Base-by-base conservation (phyloP, 2,888 invertebrate species). In the Tiliacea citrago region DNA sequence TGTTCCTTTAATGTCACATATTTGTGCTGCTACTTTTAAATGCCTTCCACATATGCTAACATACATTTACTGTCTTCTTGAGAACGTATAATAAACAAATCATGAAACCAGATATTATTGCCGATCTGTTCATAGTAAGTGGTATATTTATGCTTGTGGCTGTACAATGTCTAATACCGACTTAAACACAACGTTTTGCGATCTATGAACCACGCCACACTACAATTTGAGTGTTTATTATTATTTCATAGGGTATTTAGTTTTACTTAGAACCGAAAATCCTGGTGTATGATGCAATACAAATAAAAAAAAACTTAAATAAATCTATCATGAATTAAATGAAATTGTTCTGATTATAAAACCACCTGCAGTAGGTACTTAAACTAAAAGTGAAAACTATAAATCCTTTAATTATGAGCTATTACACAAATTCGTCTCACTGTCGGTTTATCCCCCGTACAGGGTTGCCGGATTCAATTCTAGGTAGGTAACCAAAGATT, bases 401-500 rank as follows among this genome's bases (percentile, higher is more conserved):
- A 13, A 49, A 61, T 24, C n/a, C 18, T n/a, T 10, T 18, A 1
- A 4, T 21, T 45, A 3, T 2, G 16, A 39, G 3, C 13, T 24
- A 9, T 2, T 21, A 4, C 7, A 13, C 12, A 39, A 24, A 18
- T 39, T 70, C 10, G 21, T 18, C 4, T 60, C 10, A 12, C 0
- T 1, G 16, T 13, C 18, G n/a, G 12, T 45, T 42, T 57, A 7
- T 16, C 29, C n/a, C 29, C 13, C n/a, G 57, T 21, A 55, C 7
- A 51, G 42, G 51, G 75, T 66, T 75, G 45, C 58, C 51, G 66
- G 51, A 65, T 45, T 35, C 21, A 9, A 29, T 35, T 73, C 21
- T n/a, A n/a, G n/a, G n/a, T 58, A 16, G 12, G 21, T n/a, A 29
- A 58, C 24, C 16, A 16, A 29, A 63, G 9, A 58, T 35, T 18